Evolutionary conservation across 2,113 vertebrate genomes (phyloP).

Genomic region (Scolopax mira): DNA sequence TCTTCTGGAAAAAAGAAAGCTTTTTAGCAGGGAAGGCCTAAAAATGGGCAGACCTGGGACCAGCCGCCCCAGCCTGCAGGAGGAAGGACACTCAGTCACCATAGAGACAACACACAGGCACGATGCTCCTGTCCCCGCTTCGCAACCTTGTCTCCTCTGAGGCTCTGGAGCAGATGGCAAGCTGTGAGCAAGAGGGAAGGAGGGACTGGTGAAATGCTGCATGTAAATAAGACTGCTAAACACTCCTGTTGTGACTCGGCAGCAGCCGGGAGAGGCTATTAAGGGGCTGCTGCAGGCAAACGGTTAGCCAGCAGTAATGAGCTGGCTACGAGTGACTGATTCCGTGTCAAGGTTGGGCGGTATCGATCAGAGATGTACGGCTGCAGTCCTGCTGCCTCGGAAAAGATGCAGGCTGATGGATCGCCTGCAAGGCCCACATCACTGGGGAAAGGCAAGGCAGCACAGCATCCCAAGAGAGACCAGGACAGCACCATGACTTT

Average conservation of each 20-base stretch:
- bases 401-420: background rate
- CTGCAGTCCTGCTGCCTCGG: background rate
- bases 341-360: slow-evolving; percentile 1
- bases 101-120: slow-evolving; percentile 29
- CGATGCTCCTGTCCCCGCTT: background rate
- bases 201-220: slow-evolving; percentile 34
- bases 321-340: slow-evolving; percentile 43
- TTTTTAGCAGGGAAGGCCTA: background rate
- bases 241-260: slow-evolving; percentile 9
- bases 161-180: slow-evolving; percentile 27
- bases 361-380: background rate
- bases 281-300: slow-evolving; percentile 44
- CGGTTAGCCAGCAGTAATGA: slow-evolving; percentile 51
- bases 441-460: background rate
- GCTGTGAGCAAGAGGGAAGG: background rate
- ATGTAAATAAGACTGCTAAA: slow-evolving; percentile 54
- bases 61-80: background rate
- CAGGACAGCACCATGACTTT: background rate
- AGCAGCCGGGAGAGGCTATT: slow-evolving; percentile 17
- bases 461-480: background rate
- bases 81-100: slow-evolving; percentile 16
- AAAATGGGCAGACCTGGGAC: background rate
- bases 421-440: background rate
- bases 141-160: background rate
- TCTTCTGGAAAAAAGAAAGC: background rate